Evolutionary conservation across 2,888 invertebrate species (phyloP).

Genomic region (Tinea pellionella): DNA sequence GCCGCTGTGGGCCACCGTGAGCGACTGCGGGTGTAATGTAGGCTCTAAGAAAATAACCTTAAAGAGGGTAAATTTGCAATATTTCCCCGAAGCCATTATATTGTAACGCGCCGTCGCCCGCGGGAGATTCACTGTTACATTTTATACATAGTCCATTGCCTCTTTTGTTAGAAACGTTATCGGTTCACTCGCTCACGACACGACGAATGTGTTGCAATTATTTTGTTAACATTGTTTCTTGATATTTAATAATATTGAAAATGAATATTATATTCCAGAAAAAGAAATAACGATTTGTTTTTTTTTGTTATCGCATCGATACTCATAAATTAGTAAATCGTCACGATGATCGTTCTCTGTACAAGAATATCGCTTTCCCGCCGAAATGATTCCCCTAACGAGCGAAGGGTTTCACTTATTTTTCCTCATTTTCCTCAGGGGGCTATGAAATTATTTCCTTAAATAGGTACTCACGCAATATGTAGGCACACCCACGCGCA

Average conservation of each 20-base stretch:
- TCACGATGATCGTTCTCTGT: neutral
- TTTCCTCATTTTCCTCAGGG: constrained; percentile 11
- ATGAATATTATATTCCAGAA: no score
- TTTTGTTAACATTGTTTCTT: no score
- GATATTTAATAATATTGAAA: no score
- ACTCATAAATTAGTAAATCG: neutral
- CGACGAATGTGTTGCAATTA: no score
- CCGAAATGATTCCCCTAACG: constrained; percentile 22
- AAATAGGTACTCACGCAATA: constrained; percentile 7
- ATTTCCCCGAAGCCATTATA: constrained; percentile 23
- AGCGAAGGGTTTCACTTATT: constrained; percentile 20
- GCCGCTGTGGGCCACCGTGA: no score
- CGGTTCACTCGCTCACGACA: no score
- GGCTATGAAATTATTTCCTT: constrained; percentile 14
- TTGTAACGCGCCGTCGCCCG: constrained; percentile 21
- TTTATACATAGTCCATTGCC: constrained; percentile 15
- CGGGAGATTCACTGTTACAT: constrained; percentile 13
- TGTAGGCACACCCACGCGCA: neutral
- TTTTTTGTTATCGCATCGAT: no score
- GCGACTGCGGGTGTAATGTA: no score
- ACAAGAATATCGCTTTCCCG: constrained; percentile 45
- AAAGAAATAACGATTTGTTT: no score
- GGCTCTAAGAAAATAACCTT: constrained; percentile 4
- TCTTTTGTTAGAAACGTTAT: neutral
- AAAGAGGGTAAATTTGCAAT: constrained; percentile 7